Conservation (phyloP, 1,140 invertebrate species). For the Cotesia glomerata region DNA sequence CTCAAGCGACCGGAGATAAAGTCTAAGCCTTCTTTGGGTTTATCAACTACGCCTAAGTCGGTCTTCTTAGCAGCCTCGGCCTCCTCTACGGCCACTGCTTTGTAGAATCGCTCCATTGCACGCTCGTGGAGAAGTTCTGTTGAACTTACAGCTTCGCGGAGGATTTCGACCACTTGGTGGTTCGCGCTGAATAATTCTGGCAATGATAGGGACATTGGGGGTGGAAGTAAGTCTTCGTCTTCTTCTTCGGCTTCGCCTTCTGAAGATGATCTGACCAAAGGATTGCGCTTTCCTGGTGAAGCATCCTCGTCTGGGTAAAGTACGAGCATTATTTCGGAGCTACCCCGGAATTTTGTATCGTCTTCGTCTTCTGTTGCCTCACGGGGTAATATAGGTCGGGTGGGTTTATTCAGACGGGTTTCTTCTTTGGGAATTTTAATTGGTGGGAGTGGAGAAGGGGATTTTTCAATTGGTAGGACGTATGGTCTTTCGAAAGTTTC, state of each 20-base stretch:
- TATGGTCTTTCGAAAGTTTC: slow-evolving; percentile 28
- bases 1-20: slow-evolving; percentile 30
- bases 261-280: slow-evolving; percentile 17
- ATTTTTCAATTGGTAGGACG: slow-evolving; percentile 28
- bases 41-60: slow-evolving; percentile 30
- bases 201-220: slow-evolving; percentile 79
- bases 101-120: slow-evolving; percentile 79
- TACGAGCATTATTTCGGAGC: slow-evolving; percentile 82
- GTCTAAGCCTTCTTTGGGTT: slow-evolving; percentile 20
- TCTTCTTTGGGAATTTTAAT: slow-evolving; percentile 23
- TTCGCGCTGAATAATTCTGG: slow-evolving; percentile 72
- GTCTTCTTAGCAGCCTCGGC: slow-evolving; percentile 60
- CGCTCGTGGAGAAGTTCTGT: slow-evolving; percentile 80
- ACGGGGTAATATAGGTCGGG: slow-evolving; percentile 1
- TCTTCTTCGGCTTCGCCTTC: slow-evolving; percentile 36
- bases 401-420: slow-evolving; percentile 16
- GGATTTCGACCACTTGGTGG: slow-evolving; percentile 53
- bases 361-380: slow-evolving; percentile 26
- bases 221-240: slow-evolving; percentile 71
- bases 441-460: slow-evolving; percentile 36
- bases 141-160: slow-evolving; percentile 78
- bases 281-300: slow-evolving; percentile 43
- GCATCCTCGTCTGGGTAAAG: slow-evolving; percentile 72
- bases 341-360: slow-evolving; percentile 59
- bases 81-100: slow-evolving; percentile 76